A percentile compares a stretch with the other conserved stretches of the same genome.
These are phyloP conservation scores for Pseudochirops cupreus DNA, from an alignment of 2,797 vertebrate genomes.

Conservation along the genomic window DNA sequence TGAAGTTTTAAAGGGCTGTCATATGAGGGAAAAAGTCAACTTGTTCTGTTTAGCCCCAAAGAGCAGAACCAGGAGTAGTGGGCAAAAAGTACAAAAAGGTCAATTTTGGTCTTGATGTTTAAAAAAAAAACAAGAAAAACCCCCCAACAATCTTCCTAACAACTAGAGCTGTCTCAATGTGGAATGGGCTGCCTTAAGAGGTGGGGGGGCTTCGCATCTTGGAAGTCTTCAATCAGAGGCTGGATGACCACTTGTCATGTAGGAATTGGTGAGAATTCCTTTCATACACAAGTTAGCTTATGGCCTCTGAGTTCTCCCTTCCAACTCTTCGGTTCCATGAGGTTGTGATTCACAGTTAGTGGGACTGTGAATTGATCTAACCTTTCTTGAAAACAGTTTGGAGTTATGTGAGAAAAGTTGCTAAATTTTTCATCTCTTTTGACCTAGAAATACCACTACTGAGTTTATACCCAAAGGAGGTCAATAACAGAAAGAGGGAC, in stretches of 20 bases:
- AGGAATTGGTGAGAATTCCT: not conserved
- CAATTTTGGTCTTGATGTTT: not conserved
- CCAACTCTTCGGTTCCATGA: not conserved
- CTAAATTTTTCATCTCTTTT: not conserved
- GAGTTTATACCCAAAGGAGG: conserved; percentile 1
- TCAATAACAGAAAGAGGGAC: not conserved
- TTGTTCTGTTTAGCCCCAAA: not conserved
- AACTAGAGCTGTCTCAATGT: not conserved
- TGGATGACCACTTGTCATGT: not conserved
- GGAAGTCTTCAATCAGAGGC: not conserved
- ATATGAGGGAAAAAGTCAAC: not conserved
- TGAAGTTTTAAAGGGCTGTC: not conserved
- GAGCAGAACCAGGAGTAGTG: not conserved
- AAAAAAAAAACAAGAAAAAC: not conserved
- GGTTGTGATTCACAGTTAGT: not conserved
- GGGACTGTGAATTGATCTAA: not conserved
- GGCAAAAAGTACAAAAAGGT: not conserved
- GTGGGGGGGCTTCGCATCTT: not conserved
- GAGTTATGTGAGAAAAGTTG: not conserved
- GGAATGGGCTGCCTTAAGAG: not conserved
- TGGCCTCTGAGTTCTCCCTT: not conserved
- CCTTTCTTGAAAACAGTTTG: not conserved
- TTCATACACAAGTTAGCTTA: not conserved
- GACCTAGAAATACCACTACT: not conserved
- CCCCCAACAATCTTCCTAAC: not conserved